Evolutionary conservation across 92 coral and sea anemone genomes (phyloP).

Genomic region (Zoanthus gigantus): DNA sequence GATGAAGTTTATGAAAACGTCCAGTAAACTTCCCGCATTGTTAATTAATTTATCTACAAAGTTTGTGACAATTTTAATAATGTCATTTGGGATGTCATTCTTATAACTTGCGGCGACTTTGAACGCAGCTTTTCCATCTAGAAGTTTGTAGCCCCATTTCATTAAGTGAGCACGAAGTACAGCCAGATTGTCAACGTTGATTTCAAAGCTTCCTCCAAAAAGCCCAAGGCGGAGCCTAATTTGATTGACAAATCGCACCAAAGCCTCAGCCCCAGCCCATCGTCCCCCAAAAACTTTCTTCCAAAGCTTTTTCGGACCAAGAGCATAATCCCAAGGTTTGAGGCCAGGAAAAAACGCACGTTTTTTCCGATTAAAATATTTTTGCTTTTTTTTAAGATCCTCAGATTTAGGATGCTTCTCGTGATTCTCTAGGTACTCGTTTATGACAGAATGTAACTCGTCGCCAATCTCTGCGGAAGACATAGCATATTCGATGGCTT

Average conservation of each 20-base stretch:
- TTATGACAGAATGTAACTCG: slow-evolving; percentile 71
- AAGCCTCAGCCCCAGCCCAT: slow-evolving; percentile 82
- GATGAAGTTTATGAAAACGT: slow-evolving; percentile 77
- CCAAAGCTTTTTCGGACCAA: slow-evolving; percentile 79
- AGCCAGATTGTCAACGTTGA: slow-evolving; percentile 81
- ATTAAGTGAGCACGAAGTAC: slow-evolving; percentile 76
- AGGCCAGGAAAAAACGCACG: slow-evolving; percentile 84
- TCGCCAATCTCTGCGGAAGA: slow-evolving; percentile 80
- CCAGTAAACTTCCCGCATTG: slow-evolving; percentile 76
- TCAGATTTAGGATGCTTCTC: slow-evolving; percentile 67
- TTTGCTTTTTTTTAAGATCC: slow-evolving; percentile 66
- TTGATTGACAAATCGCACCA: slow-evolving; percentile 74
- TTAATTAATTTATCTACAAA: slow-evolving; percentile 82
- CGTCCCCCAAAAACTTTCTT: slow-evolving; percentile 75
- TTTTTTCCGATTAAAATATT: slow-evolving; percentile 65
- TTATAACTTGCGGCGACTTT: slow-evolving; percentile 94
- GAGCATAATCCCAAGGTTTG: slow-evolving; percentile 78
- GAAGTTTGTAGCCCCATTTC: slow-evolving; percentile 72
- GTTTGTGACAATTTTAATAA: slow-evolving; percentile 87
- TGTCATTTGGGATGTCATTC: slow-evolving; percentile 97
- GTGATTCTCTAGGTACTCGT: slow-evolving; percentile 81
- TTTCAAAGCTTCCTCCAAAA: slow-evolving; percentile 85
- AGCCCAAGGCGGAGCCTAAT: slow-evolving; percentile 75
- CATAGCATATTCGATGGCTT: slow-evolving; percentile 83
- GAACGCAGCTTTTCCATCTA: slow-evolving; percentile 85